Base-by-base conservation (phyloP, 2,113 vertebrate species). In the Hippolais icterina region DNA sequence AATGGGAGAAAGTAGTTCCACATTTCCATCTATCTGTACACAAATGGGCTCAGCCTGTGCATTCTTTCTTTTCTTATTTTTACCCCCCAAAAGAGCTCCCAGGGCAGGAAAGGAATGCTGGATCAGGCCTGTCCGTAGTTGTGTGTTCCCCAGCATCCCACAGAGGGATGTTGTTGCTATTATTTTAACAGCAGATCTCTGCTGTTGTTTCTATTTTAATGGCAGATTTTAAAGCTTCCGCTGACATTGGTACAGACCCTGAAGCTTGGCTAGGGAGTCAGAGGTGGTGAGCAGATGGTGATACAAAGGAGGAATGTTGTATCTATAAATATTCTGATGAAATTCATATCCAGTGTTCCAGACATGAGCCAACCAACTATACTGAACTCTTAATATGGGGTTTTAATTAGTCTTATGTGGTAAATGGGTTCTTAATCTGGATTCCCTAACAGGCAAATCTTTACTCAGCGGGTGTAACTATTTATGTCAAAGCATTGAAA, bases 151-250 rank as follows among this genome's bases (percentile, higher is more conserved):
- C 28, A 93, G 94, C 94, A 94, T 94, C 93, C 95, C 93, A 97
- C 96, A 88, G 96, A 96, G 90, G 88, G 94, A 95, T 96, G 93
- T 91, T 95, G 95, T 93, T 94, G 79, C 90, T 95, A 83, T 93
- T 95, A 94, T 95, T 96, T 96, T 96, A 96, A 96, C 79, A 94
- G 94, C 95, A 96, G 81, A 94, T 95, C 87, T 96, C 85, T 95
- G 75, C 87, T 94, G 91, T 94, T 95, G 92, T 93, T 96, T 77
- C 87, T 94, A 94, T 96, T 95, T 96, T 97, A 96, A 94, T 84
- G 91, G 93, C 84, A 94, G 82, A 87, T 96, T 97, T 96, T 95
- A 97, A 96, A 95, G 93, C 87, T 96, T 97, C 95, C 95, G 87
- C 82, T 95, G 92, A 96, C 95, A 92, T 85, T 94, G 93, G 82